Evolutionary conservation across 2,888 invertebrate species (phyloP).

Genomic region (Plusia festucae): DNA sequence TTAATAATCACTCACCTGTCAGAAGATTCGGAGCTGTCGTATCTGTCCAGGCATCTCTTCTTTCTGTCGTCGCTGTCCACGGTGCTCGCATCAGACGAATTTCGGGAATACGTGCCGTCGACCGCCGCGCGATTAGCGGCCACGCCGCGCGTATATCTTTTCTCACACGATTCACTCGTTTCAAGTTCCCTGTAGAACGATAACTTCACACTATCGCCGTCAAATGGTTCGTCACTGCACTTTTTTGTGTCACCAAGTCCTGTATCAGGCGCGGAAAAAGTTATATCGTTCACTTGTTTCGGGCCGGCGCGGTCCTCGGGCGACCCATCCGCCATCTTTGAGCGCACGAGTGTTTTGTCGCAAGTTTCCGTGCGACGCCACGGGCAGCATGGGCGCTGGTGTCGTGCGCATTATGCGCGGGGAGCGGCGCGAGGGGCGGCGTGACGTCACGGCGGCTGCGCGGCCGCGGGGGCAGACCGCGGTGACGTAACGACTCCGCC

Average conservation of each 20-base stretch:
- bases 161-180: conserved; percentile 88
- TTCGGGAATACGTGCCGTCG: conserved; percentile 78
- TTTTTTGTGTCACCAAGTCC: conserved; percentile 88
- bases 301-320: conserved; percentile 90
- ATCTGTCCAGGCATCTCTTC: conserved; percentile 96
- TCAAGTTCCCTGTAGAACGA: conserved; percentile 86
- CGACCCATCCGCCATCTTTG: conserved; percentile 96
- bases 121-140: conserved; percentile 77
- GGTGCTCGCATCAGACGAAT: conserved; percentile 74
- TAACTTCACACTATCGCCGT: conserved; percentile 81
- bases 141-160: conserved; percentile 88
- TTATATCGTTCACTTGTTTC: conserved; percentile 89
- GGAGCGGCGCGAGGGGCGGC: conserved; percentile 65
- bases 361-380: conserved; percentile 77
- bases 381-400: conserved; percentile 77
- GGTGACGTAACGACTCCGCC: conserved; percentile 89
- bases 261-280: conserved; percentile 87
- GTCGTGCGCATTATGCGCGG: conserved; percentile 76
- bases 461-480: conserved; percentile 82
- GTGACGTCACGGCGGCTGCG: conserved; percentile 89
- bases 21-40: conserved; percentile 97
- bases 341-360: conserved; percentile 91
- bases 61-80: conserved; percentile 91
- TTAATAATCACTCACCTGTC: conserved; percentile 92
- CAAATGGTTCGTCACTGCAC: conserved; percentile 84